Base-by-base conservation (phyloP, 2,113 vertebrate genomes). In the Riparia riparia region DNA sequence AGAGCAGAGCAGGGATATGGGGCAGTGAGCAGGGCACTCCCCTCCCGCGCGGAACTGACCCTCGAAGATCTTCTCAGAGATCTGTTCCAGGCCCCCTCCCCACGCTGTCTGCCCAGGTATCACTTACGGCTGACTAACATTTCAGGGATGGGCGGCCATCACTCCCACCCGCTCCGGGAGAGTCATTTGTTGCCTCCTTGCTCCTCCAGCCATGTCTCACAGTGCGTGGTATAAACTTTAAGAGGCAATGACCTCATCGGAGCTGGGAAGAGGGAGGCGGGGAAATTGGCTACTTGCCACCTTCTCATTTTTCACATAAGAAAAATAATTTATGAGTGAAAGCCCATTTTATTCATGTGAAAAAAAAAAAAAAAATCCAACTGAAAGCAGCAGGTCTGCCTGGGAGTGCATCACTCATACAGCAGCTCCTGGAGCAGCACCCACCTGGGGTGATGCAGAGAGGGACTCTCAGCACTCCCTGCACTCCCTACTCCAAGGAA, bases 241-340 rank as follows among this genome's bases (percentile, higher is more conserved):
- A 88, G 82, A 96, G 96, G 95, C 93, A 90, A 97, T 97, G 96
- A 97, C 93, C 96, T 97, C 96, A 97, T 90, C 61, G 7, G 82
- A 94, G 96, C 79, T 63, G 90, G 92, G 85, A 93, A 89, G 82
- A 66, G 31, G 71, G 68, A 93, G 93, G 93, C 56, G 19, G 82
- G 29, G 93, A 88, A 86, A 61, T 31, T 97, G 95, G 96, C 93
- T 17, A 57, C 65, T 42, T 74, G 96, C 96, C 96, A 95, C 88
- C 96, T 86, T 83, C 95, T 96, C 96, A 37, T 94, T 96, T 96
- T 97, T 92, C 96, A 95, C 76, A 9, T 91, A 71, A 87, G 89
- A 78, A 94, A 79, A 93, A 89, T 76, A 65, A 93, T 87, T 94
- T 93, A 90, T 60, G 72, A 78, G 82, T 61, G 88, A 94, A 86